Percentiles rank a stretch among this genome's conserved stretches.
Evolutionary conservation across 2,888 invertebrate species (phyloP).

Genomic region (Malthinus seriepunctatus): DNA sequence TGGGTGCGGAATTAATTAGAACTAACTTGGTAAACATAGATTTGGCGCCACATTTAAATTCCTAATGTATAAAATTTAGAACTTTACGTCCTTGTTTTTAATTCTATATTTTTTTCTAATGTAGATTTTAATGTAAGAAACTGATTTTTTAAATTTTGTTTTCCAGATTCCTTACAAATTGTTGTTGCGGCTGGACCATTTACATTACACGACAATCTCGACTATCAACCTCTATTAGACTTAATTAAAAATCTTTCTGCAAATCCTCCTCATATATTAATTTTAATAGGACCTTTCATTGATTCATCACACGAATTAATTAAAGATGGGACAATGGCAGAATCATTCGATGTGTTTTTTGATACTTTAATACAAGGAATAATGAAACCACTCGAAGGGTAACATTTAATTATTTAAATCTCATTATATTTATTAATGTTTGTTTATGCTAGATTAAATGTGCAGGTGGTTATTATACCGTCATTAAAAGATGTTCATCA

Average conservation of each 20-base stretch:
- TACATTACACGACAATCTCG: slow-evolving; percentile 74
- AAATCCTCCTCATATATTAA: slow-evolving; percentile 75
- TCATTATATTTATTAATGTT: not conserved
- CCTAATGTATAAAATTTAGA: no score
- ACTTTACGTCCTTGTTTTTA: no score
- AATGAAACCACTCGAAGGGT: slow-evolving; percentile 65
- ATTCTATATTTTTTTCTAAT: no score
- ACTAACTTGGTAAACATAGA: no score
- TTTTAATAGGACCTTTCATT: slow-evolving; percentile 85
- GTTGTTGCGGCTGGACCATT: slow-evolving; percentile 84
- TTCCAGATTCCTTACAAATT: slow-evolving; percentile 63
- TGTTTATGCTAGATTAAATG: slow-evolving; percentile 17
- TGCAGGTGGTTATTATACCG: slow-evolving; percentile 71
- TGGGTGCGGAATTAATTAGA: no score
- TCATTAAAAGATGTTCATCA: slow-evolving; percentile 79
- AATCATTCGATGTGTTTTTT: slow-evolving; percentile 76
- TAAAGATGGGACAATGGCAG: slow-evolving; percentile 60
- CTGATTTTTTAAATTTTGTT: no score
- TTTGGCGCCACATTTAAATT: no score
- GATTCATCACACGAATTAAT: slow-evolving; percentile 70
- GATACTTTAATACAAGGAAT: slow-evolving; percentile 69
- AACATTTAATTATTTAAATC: slow-evolving; percentile 35
- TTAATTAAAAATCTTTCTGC: slow-evolving; percentile 68
- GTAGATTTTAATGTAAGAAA: no score
- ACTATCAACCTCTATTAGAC: slow-evolving; percentile 81